Percentiles rank a stretch among this genome's conserved stretches.
Evolutionary conservation across 2,888 invertebrate genomes (phyloP).

Genomic region (Nephrotoma guestfalica): DNA sequence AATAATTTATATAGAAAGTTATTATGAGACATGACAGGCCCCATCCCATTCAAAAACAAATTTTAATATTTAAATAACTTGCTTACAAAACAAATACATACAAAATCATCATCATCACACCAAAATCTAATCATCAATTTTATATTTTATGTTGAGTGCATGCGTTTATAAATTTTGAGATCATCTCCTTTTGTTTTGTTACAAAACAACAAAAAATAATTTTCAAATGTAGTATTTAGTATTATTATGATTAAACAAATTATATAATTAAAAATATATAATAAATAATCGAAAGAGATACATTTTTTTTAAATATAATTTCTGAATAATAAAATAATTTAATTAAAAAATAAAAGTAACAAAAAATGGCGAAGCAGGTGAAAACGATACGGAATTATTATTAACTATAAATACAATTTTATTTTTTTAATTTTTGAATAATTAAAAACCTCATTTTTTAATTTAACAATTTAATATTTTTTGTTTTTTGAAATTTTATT

Average conservation of each 20-base stretch:
- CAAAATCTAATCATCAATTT: background rate
- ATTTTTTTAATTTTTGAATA: background rate
- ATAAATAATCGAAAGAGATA: background rate
- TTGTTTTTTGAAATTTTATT: background rate
- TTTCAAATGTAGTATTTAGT: background rate
- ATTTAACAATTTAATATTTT: background rate
- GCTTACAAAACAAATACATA: background rate
- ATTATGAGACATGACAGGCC: background rate
- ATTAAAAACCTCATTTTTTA: slow-evolving; percentile 3
- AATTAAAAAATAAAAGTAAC: background rate
- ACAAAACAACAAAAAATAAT: background rate
- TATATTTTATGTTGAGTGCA: background rate
- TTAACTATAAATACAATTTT: background rate
- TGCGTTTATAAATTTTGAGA: background rate
- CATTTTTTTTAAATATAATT: background rate
- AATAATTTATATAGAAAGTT: background rate
- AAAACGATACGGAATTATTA: slow-evolving; percentile 5
- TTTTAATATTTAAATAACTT: background rate
- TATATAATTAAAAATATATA: background rate
- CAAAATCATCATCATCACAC: background rate
- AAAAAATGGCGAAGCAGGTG: slow-evolving; percentile 4
- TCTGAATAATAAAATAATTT: background rate
- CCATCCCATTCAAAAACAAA: background rate
- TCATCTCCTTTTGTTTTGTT: background rate
- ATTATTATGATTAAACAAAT: background rate